A percentile compares a stretch with the other conserved stretches of the same genome.
These are phyloP conservation scores for Dryobates pubescens DNA, from an alignment of 2,797 vertebrate genomes.

Conservation along the genomic window DNA sequence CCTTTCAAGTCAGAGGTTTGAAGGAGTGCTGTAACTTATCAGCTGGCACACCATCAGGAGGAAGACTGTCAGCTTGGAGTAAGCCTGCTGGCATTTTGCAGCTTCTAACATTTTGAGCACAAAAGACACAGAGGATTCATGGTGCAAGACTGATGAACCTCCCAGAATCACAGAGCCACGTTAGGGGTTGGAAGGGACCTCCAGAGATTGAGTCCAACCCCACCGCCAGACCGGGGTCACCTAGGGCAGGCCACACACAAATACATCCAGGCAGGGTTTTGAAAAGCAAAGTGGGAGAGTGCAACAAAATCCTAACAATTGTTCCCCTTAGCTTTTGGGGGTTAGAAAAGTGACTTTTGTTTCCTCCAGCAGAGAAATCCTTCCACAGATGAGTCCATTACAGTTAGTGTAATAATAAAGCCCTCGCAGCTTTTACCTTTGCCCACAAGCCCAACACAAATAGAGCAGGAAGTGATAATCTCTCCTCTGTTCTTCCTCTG, in stretches of 20 bases:
- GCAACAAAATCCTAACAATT: neutral
- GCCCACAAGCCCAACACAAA: neutral
- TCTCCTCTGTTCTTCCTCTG: neutral
- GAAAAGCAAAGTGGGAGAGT: no score
- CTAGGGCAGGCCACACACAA: no score
- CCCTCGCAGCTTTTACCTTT: neutral
- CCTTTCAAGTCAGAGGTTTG: neutral
- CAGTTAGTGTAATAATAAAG: neutral
- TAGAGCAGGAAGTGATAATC: neutral
- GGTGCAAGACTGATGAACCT: neutral
- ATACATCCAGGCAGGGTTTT: no score
- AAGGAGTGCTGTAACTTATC: neutral
- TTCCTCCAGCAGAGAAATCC: neutral
- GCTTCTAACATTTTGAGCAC: neutral
- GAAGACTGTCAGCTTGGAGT: neutral
- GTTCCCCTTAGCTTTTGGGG: neutral
- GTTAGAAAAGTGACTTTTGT: neutral
- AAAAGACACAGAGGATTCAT: neutral
- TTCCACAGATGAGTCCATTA: neutral
- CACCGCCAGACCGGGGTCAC: no score
- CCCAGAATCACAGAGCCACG: neutral
- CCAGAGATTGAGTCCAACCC: no score
- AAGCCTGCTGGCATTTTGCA: neutral
- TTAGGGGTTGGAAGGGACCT: no score
- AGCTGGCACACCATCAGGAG: fast-evolving